Evolutionary conservation across 1,140 invertebrate genomes (phyloP), one percentile per base, ranked within the genome.

Genomic region (Eriosoma lanigerum): DNA sequence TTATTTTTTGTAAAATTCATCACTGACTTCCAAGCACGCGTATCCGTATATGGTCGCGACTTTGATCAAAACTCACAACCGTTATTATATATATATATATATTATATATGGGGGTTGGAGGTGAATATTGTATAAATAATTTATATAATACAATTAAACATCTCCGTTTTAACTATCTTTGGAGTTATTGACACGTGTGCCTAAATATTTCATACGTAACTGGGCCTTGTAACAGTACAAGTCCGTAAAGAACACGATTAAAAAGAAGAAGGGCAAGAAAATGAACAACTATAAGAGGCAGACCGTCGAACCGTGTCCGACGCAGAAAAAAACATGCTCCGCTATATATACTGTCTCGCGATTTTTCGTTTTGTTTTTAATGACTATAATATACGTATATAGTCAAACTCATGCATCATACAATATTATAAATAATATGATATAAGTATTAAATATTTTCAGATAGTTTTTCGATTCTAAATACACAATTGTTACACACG

Each of bases 201-300:
- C 13, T 24, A 4, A 38, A 4, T 38, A 38, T 38, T 3, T 38
- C 0, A 24, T 66, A 66, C 12, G 24, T 44, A 76, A 76, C 32
- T 76, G 52, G 52, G 72, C 32, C 29, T 58, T 38, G 13, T 76
- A 76, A 76, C 72, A 76, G 52, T 76, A 76, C 52, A 76, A 9
- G 54, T 38, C 52, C 21, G 52, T 58, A 76, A 58, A 24, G 5
- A 54, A 6, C 24, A 52, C 8, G 68, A 72, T n/a, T 10, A 13
- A 52, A 17, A 72, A 52, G 68, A 66, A 26, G 15, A 29, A 72
- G 58, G 24, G 38, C 8, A 46, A 44, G 15, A 68, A 44, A 19
- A 68, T 19, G 38, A 68, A 68, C 19, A 64, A 15, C 12, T 26
- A 48, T 24, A 48, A 48, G 46, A n/a, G 15, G 46, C 21, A 15